phyloP scores from a whole-genome alignment of 2,113 vertebrate genomes.

The Sialia sialis region DNA sequence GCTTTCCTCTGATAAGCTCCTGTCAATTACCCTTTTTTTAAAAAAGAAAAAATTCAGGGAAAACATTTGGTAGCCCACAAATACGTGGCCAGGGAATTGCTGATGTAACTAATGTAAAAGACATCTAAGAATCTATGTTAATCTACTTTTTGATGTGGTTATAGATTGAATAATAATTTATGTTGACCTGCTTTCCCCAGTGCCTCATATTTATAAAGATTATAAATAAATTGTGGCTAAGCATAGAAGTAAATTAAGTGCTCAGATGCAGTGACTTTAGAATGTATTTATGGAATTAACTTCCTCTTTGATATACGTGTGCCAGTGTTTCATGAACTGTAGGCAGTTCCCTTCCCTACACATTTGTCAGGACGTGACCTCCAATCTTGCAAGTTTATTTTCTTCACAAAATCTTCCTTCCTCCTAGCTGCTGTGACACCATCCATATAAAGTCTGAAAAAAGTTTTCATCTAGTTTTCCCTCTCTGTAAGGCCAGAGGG shows the following conservation, averaged over 20 bases:
- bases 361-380: neutral
- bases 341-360: neutral
- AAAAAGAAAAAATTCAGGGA: neutral
- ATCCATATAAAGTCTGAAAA: neutral
- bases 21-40: neutral
- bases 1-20: neutral
- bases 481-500: neutral
- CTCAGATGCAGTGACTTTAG: neutral
- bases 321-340: neutral
- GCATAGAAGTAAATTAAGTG: neutral
- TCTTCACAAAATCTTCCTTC: neutral
- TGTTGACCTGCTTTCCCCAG: neutral
- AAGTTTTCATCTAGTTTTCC: neutral
- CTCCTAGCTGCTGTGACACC: neutral
- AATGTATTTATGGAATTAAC: conserved; percentile 16
- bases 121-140: neutral
- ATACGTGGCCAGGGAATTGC: neutral
- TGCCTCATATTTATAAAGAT: neutral
- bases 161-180: conserved; percentile 10
- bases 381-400: neutral
- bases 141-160: neutral
- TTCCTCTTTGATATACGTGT: neutral
- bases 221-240: conserved; percentile 22
- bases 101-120: neutral
- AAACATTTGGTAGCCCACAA: neutral